These are phyloP conservation scores for Busseola fusca DNA, from an alignment of 2,888 invertebrate genomes.

Conservation along the genomic window DNA sequence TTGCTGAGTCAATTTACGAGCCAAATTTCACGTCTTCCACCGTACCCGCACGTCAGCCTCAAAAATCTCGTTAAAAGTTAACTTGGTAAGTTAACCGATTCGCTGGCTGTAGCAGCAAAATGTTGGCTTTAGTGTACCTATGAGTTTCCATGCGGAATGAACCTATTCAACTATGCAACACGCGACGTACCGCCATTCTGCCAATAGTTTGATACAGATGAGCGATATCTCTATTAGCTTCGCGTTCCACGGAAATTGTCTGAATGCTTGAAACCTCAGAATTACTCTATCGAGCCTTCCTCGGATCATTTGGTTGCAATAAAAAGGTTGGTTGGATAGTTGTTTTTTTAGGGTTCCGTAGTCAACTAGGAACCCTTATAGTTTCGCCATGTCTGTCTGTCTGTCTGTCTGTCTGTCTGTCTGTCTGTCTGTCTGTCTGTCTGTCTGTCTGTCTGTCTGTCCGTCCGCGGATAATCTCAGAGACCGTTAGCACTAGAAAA, in stretches of 20 bases:
- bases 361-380: too few relatives aligned
- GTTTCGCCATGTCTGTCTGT: too few relatives aligned
- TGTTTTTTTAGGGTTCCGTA: too few relatives aligned
- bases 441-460: too few relatives aligned
- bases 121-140: conserved; percentile 52
- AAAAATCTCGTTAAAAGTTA: conserved; percentile 84
- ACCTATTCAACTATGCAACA: conserved; percentile 54
- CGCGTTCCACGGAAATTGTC: conserved; percentile 8
- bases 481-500: too few relatives aligned
- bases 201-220: conserved; percentile 13
- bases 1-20: conserved; percentile 78
- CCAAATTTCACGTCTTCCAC: conserved; percentile 67
- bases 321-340: too few relatives aligned
- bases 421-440: too few relatives aligned
- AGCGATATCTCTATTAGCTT: conserved; percentile 36
- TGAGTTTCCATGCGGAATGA: conserved; percentile 26
- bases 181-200: conserved; percentile 33
- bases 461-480: too few relatives aligned
- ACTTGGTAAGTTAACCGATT: conserved; percentile 66
- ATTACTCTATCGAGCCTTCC: neutral
- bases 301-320: neutral
- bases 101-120: conserved; percentile 56
- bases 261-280: conserved; percentile 6
- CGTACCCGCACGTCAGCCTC: conserved; percentile 70
- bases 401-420: too few relatives aligned